phyloP scores from a whole-genome alignment of 2,113 vertebrate genomes.

The Ictalurus furcatus region DNA sequence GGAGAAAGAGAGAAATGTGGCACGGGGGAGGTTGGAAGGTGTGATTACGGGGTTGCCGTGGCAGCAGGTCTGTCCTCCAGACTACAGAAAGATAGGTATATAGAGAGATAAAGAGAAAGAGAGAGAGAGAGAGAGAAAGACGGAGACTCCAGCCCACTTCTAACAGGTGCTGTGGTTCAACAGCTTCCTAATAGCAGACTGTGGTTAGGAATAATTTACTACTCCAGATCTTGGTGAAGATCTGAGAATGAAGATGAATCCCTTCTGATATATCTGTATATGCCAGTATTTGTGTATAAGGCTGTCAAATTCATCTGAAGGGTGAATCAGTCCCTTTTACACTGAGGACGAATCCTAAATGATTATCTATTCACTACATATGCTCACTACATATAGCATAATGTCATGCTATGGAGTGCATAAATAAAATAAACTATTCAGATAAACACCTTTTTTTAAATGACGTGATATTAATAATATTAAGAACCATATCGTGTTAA shows the following conservation, averaged over 20 bases:
- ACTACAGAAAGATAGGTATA: background rate
- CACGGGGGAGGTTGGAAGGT: conserved; percentile 37
- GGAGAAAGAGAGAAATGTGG: conserved; percentile 21
- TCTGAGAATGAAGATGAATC: background rate
- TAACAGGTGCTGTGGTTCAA: conserved; percentile 10
- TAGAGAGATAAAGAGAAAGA: background rate
- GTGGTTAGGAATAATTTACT: conserved; percentile 17
- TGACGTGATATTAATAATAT: background rate
- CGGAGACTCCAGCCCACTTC: background rate
- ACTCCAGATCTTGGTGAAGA: background rate
- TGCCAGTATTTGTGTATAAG: background rate
- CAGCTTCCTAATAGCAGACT: background rate
- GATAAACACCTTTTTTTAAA: background rate
- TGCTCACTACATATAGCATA: background rate
- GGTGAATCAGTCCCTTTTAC: background rate
- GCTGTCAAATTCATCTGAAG: background rate
- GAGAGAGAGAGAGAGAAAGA: background rate
- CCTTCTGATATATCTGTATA: background rate
- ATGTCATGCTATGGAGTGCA: background rate
- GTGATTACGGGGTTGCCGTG: conserved; percentile 39
- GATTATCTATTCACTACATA: background rate
- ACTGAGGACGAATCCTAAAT: background rate
- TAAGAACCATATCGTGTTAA: background rate
- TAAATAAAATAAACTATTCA: background rate
- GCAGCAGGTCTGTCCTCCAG: conserved; percentile 15